Percentiles rank a stretch among this genome's conserved stretches.
These are phyloP conservation scores for Coelinius sp. DNA, from an alignment of 2,888 invertebrate species.

Conservation along the genomic window DNA sequence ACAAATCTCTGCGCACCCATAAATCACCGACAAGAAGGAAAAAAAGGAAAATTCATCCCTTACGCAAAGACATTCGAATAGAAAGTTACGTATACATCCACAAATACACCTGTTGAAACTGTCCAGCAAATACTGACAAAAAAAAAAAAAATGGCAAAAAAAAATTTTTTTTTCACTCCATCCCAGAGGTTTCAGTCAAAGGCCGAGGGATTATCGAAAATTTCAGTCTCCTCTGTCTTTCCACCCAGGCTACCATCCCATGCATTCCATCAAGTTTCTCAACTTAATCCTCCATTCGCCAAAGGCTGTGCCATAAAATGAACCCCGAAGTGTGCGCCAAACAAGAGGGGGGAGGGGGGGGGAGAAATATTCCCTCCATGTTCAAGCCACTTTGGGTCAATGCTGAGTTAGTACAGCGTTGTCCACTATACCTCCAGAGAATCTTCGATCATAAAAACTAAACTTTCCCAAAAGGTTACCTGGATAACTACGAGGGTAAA, in stretches of 20 bases:
- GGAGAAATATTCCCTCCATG: neutral
- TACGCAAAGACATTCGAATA: neutral
- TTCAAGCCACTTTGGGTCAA: neutral
- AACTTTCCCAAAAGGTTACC: slow-evolving; percentile 15
- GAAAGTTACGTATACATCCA: neutral
- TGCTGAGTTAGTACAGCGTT: neutral
- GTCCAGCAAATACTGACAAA: neutral
- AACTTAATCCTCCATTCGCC: slow-evolving; percentile 19
- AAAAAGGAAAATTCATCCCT: neutral
- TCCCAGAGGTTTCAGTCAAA: slow-evolving; percentile 45
- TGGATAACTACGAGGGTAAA: slow-evolving; percentile 13
- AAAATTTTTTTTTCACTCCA: neutral
- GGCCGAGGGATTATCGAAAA: slow-evolving; percentile 55
- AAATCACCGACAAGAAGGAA: neutral
- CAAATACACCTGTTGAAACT: slow-evolving; percentile 3
- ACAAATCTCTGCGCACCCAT: neutral
- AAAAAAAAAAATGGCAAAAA: neutral
- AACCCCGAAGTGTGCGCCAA: slow-evolving; percentile 9
- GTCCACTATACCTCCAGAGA: slow-evolving; percentile 8
- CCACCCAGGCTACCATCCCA: neutral
- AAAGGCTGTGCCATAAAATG: slow-evolving; percentile 8
- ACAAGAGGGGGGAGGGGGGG: neutral
- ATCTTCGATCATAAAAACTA: slow-evolving; percentile 22
- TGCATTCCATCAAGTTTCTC: neutral
- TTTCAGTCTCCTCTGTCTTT: slow-evolving; percentile 39